These are phyloP conservation scores for Mechanitis mazaeus DNA, from an alignment of 2,888 invertebrate genomes.

Conservation along the genomic window DNA sequence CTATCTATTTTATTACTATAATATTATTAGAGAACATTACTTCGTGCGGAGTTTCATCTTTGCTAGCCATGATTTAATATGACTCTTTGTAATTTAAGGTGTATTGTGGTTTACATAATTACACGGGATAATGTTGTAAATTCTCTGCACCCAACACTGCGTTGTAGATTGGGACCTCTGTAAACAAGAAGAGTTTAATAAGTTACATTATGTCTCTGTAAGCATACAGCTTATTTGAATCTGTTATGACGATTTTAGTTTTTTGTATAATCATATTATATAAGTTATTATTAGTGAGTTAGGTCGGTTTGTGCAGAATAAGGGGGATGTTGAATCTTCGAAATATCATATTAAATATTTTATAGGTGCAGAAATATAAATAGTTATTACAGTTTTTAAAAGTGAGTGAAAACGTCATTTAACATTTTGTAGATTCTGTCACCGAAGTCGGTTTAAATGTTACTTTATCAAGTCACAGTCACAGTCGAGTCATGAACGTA, in stretches of 20 bases:
- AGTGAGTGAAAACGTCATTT: conserved; percentile 4
- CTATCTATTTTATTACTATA: background rate
- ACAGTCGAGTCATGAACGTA: conserved; percentile 34
- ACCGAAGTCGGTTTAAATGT: background rate
- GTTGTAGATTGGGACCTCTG: conserved; percentile 59
- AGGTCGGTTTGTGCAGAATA: no score
- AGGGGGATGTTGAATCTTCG: no score
- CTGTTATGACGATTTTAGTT: background rate
- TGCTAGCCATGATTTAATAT: background rate
- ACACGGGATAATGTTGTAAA: conserved; percentile 57
- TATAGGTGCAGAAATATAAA: no score
- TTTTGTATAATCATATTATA: no score
- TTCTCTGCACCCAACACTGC: conserved; percentile 55
- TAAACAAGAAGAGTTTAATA: conserved; percentile 32
- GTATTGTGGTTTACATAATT: conserved; percentile 25
- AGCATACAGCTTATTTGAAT: background rate
- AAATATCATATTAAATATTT: no score
- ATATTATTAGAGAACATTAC: background rate
- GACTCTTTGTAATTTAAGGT: conserved; percentile 8
- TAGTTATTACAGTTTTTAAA: conserved; percentile 8
- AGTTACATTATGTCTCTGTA: conserved; percentile 9
- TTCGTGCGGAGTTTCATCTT: background rate
- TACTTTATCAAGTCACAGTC: conserved; percentile 16
- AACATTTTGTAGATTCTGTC: background rate
- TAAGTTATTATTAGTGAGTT: no score